phyloP scores from a whole-genome alignment of 2,113 vertebrate genomes.

The Pelvicachromis taeniatus region DNA sequence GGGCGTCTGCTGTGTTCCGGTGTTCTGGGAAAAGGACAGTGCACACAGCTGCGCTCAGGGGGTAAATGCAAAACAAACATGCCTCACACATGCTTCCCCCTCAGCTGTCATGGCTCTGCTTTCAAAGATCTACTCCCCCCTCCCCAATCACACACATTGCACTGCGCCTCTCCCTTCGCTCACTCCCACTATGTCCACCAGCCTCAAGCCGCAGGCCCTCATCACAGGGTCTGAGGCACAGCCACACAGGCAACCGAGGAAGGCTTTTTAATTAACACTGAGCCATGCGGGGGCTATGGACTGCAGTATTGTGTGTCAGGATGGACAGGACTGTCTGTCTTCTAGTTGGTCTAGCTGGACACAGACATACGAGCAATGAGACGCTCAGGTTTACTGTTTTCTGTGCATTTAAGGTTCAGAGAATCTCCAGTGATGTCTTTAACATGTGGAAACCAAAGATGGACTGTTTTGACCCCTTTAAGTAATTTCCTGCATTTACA shows the following conservation, averaged over 20 bases:
- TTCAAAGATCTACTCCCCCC: constrained; percentile 62
- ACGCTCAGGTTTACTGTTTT: constrained; percentile 41
- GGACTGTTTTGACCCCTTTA: background rate
- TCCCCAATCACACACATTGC: constrained; percentile 24
- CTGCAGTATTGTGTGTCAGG: constrained; percentile 67
- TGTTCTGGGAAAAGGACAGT: constrained; percentile 77
- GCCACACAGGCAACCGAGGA: constrained; percentile 30
- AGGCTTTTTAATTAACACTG: constrained; percentile 72
- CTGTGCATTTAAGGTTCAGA: background rate
- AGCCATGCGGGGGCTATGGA: constrained; percentile 58
- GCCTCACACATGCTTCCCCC: constrained; percentile 74
- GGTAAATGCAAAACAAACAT: constrained; percentile 82
- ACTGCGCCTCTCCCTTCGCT: constrained; percentile 28
- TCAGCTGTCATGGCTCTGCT: constrained; percentile 79
- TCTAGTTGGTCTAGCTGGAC: background rate
- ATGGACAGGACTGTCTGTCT: constrained; percentile 51
- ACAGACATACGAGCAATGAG: background rate
- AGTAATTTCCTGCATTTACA: background rate
- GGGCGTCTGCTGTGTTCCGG: constrained; percentile 65
- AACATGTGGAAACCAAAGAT: background rate
- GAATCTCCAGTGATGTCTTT: background rate
- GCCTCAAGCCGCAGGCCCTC: constrained; percentile 28
- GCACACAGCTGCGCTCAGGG: constrained; percentile 73
- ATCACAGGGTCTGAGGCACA: constrained; percentile 13
- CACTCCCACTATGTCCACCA: constrained; percentile 18